A percentile compares a stretch with the other conserved stretches of the same genome.
phyloP scores from a whole-genome alignment of 2,888 invertebrate species.

The Phyllotreta cruciferae region DNA sequence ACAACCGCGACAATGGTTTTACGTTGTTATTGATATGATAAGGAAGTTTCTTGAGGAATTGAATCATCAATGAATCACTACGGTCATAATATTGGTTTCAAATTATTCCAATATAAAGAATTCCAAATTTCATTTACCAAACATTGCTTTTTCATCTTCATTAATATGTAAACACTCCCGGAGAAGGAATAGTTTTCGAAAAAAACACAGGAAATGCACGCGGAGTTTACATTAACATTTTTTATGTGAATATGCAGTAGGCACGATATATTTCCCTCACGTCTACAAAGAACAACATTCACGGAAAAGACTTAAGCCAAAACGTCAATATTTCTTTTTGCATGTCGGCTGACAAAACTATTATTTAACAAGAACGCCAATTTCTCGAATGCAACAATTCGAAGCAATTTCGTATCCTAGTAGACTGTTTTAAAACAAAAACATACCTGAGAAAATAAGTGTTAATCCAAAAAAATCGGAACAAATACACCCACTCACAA shows the following conservation, averaged over 20 bases:
- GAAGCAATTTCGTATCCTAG: not conserved
- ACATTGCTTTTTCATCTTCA: too few species aligned
- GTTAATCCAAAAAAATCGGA: constrained; percentile 30
- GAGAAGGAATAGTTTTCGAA: not conserved
- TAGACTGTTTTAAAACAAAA: not conserved
- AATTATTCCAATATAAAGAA: too few species aligned
- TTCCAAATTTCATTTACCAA: too few species aligned
- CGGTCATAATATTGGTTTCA: too few species aligned
- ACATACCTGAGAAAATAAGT: constrained; percentile 26
- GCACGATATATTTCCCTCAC: constrained; percentile 27
- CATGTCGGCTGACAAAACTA: too few species aligned
- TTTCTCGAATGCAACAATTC: not conserved
- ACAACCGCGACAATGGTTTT: too few species aligned
- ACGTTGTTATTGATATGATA: too few species aligned
- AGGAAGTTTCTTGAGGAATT: too few species aligned
- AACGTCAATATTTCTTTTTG: constrained; percentile 29
- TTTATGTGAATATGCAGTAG: constrained; percentile 24
- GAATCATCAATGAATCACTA: too few species aligned
- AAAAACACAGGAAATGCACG: constrained; percentile 7
- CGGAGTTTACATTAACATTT: constrained; percentile 9
- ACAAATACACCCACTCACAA: constrained; percentile 28
- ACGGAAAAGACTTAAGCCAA: constrained; percentile 20
- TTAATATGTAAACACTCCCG: too few species aligned
- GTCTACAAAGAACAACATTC: constrained; percentile 30
- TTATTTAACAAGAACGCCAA: constrained; percentile 2